Percentiles rank a stretch among this genome's conserved stretches.
Evolutionary conservation across 2,113 vertebrate species (phyloP).

Genomic region (Sinocyclocheilus maitianheensis): DNA sequence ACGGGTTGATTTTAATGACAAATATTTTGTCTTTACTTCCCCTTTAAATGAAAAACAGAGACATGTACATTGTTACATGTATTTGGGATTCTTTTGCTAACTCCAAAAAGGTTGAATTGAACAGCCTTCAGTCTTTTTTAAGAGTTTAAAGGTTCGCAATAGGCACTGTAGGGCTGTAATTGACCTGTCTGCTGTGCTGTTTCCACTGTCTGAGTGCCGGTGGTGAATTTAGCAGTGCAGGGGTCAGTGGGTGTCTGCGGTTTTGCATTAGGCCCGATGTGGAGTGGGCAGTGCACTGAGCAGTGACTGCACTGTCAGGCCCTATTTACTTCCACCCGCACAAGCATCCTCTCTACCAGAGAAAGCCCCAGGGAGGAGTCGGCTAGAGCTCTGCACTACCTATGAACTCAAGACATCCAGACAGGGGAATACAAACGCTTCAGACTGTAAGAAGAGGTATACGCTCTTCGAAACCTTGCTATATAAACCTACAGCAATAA

Average conservation of each 20-base stretch:
- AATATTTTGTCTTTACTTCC: constrained; percentile 99
- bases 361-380: constrained; percentile 61
- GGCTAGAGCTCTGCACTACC: constrained; percentile 59
- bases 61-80: neutral
- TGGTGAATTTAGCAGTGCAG: neutral
- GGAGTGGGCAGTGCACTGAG: constrained; percentile 46
- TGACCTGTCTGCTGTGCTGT: constrained; percentile 36
- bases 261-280: constrained; percentile 38
- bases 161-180: constrained; percentile 39
- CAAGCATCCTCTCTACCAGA: constrained; percentile 58
- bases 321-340: constrained; percentile 59
- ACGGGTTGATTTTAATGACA: constrained; percentile 95
- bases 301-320: constrained; percentile 60
- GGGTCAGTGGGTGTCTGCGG: constrained; percentile 38
- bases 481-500: neutral
- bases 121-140: neutral
- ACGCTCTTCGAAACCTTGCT: neutral
- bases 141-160: constrained; percentile 4
- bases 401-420: constrained; percentile 46
- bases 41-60: constrained; percentile 77
- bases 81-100: neutral
- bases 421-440: neutral
- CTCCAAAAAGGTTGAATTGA: neutral
- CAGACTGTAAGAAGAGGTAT: neutral
- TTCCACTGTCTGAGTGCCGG: neutral